Conservation (phyloP, 1,140 invertebrate species). For the Marisa cornuarietis region DNA sequence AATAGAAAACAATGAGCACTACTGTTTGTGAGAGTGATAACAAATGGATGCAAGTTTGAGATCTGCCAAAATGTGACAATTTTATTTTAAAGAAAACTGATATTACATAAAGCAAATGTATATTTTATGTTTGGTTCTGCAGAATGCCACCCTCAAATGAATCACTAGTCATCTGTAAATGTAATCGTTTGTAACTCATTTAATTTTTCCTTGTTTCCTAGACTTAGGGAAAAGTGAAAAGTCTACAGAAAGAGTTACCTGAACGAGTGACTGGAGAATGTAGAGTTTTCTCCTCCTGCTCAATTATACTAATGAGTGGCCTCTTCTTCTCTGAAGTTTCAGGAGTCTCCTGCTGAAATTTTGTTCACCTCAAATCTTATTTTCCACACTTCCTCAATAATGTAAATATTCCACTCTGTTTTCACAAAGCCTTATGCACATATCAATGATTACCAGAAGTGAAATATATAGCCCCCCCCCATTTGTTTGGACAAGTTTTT, state of each 20-base stretch:
- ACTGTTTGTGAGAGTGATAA: no score
- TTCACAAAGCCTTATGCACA: no score
- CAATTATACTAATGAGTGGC: not conserved
- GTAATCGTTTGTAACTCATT: not conserved
- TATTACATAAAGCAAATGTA: not conserved
- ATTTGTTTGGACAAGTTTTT: no score
- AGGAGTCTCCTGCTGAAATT: constrained; percentile 1
- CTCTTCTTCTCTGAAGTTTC: not conserved
- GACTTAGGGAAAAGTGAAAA: not conserved
- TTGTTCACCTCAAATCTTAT: not conserved
- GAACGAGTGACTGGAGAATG: constrained; percentile 4
- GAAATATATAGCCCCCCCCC: no score
- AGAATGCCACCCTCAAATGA: not conserved
- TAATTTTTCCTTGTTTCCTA: not conserved
- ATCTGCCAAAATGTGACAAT: not conserved
- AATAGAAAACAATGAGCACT: no score
- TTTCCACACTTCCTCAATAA: not conserved
- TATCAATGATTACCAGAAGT: no score
- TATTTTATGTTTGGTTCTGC: not conserved
- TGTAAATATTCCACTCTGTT: no score
- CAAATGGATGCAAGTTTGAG: no score
- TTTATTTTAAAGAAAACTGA: not conserved
- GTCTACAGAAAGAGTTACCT: not conserved
- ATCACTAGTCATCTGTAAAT: not conserved
- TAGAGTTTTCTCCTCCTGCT: not conserved